Conservation (phyloP, 1,140 invertebrate genomes). For the Solenopsis fugax region DNA sequence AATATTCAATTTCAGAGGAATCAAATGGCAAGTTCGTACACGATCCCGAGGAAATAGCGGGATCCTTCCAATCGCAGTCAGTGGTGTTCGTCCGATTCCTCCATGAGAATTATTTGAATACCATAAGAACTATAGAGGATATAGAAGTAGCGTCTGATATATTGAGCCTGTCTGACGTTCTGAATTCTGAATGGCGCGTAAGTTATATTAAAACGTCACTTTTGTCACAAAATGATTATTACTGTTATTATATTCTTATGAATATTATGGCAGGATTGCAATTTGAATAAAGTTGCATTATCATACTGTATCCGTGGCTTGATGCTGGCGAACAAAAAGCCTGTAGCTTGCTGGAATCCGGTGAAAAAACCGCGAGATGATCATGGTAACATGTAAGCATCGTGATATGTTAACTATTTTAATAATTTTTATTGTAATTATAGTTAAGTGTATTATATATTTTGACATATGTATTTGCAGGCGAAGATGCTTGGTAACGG, state of each 20-base stretch:
- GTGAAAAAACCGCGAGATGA: slow-evolving; percentile 88
- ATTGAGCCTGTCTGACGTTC: slow-evolving; percentile 88
- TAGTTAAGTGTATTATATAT: slow-evolving; percentile 23
- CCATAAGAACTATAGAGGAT: slow-evolving; percentile 89
- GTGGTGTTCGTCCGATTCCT: slow-evolving; percentile 89
- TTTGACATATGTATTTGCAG: slow-evolving; percentile 68
- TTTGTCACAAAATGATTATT: slow-evolving; percentile 13
- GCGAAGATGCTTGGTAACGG: slow-evolving; percentile 75
- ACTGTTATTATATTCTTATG: not conserved
- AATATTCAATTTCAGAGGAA: slow-evolving; percentile 67
- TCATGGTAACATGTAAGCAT: slow-evolving; percentile 79
- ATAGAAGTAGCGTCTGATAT: slow-evolving; percentile 87
- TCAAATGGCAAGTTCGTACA: slow-evolving; percentile 86
- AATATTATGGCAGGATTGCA: slow-evolving; percentile 77
- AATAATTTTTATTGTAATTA: slow-evolving; percentile 35
- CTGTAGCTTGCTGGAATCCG: slow-evolving; percentile 91
- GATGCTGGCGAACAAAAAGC: slow-evolving; percentile 90
- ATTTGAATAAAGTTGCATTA: slow-evolving; percentile 80
- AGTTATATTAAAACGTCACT: slow-evolving; percentile 45
- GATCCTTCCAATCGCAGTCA: slow-evolving; percentile 89
- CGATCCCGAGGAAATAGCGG: slow-evolving; percentile 89
- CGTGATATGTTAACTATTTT: slow-evolving; percentile 47
- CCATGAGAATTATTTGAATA: slow-evolving; percentile 91
- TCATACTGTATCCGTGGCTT: slow-evolving; percentile 88
- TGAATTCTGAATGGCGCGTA: slow-evolving; percentile 90